Conservation (phyloP, 2,113 vertebrate species). For the Aegotheles bennettii region DNA sequence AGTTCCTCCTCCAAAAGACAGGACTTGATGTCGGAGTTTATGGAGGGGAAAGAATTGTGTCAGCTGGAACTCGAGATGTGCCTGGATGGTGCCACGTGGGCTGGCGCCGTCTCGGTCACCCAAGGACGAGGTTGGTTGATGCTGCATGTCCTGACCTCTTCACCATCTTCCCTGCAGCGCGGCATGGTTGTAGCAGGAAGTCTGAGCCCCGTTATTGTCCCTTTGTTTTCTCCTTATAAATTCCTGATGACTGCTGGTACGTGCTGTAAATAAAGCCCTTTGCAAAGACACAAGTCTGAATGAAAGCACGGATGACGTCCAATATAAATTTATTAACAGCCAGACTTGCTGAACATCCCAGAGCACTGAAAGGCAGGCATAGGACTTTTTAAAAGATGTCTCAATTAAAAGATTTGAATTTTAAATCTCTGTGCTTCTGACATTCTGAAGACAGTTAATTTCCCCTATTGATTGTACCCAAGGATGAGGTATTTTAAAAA, state of each 20-base stretch:
- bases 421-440: neutral
- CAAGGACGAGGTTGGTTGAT: fast-evolving
- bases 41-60: neutral
- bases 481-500: neutral
- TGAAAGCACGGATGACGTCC: neutral
- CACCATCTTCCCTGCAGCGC: neutral
- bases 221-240: neutral
- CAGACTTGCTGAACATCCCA: neutral
- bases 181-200: fast-evolving
- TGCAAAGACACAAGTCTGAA: neutral
- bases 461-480: neutral
- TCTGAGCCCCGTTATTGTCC: neutral
- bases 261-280: fast-evolving
- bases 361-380: neutral
- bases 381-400: neutral
- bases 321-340: neutral
- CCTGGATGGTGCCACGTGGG: fast-evolving
- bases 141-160: neutral
- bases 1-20: neutral
- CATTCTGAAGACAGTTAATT: neutral
- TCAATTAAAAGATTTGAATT: neutral
- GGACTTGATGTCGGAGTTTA: neutral
- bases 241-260: neutral
- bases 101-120: neutral
- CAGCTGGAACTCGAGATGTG: neutral